These are phyloP conservation scores for Neocrepidodera transversa DNA, from an alignment of 2,888 invertebrate species.

Conservation along the genomic window DNA sequence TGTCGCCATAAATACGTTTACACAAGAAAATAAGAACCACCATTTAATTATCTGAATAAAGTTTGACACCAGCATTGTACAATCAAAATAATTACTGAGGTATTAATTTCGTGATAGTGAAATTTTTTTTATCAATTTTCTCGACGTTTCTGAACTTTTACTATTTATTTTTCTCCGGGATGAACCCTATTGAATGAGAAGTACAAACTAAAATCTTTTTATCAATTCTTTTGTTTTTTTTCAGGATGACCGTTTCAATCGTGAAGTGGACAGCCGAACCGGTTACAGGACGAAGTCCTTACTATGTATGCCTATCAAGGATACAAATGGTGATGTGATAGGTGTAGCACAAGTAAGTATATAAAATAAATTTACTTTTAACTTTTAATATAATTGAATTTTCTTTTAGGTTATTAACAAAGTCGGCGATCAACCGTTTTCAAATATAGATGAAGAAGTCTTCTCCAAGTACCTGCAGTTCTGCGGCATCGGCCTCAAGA, in stretches of 20 bases:
- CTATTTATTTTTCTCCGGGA: no score
- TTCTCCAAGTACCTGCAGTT: slow-evolving; percentile 94
- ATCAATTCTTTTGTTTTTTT: slow-evolving; percentile 50
- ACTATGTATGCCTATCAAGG: slow-evolving; percentile 95
- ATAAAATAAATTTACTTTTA: not conserved
- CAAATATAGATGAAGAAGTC: slow-evolving; percentile 85
- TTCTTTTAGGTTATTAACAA: slow-evolving; percentile 85
- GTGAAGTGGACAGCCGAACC: slow-evolving; percentile 90
- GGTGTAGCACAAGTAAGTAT: slow-evolving; percentile 89
- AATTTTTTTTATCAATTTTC: no score
- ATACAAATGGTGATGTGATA: slow-evolving; percentile 91
- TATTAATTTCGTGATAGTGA: no score
- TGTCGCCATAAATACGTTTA: no score
- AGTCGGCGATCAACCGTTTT: slow-evolving; percentile 83
- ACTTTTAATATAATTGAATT: no score
- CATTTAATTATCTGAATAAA: no score
- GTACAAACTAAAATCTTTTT: no score
- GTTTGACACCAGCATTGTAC: no score
- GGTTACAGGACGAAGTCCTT: slow-evolving; percentile 92
- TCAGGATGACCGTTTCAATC: slow-evolving; percentile 89
- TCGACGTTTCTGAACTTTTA: no score
- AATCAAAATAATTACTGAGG: no score
- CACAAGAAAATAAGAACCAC: no score
- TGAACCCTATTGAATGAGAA: no score
- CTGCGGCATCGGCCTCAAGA: slow-evolving; percentile 93